These are phyloP conservation scores for Drymodes brunneopygia DNA, from an alignment of 2,113 vertebrate genomes.

Conservation along the genomic window DNA sequence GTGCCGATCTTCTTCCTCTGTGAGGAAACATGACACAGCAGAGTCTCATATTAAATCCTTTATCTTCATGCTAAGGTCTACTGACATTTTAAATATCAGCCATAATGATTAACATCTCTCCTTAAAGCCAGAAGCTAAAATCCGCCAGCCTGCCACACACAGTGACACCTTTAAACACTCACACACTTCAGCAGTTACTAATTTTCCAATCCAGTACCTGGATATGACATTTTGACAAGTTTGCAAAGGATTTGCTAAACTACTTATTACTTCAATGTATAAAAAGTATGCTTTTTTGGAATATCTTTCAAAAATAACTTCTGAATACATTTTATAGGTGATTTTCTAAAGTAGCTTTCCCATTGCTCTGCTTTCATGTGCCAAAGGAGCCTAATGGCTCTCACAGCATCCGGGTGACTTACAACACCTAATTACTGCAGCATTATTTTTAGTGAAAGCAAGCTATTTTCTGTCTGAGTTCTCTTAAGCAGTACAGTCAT, in stretches of 20 bases:
- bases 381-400: not conserved
- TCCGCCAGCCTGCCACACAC: constrained; percentile 33
- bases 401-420: not conserved
- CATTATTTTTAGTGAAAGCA: not conserved
- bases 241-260: constrained; percentile 62
- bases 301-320: constrained; percentile 54
- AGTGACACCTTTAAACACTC: constrained; percentile 65
- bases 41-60: constrained; percentile 24
- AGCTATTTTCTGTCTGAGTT: not conserved
- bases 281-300: constrained; percentile 36
- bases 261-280: constrained; percentile 60
- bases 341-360: constrained; percentile 55
- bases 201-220: constrained; percentile 73
- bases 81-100: constrained; percentile 69
- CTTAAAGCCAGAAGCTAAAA: constrained; percentile 67
- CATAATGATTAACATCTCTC: constrained; percentile 67
- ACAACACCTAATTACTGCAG: constrained; percentile 6
- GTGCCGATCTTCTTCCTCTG: not conserved
- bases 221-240: constrained; percentile 73
- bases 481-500: not conserved
- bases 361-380: not conserved
- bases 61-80: constrained; percentile 54
- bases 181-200: constrained; percentile 67
- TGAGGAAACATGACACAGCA: constrained; percentile 25
- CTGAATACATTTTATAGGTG: not conserved